Conservation (phyloP, 2,797 vertebrate species). For the Pelodytes ibericus region DNA sequence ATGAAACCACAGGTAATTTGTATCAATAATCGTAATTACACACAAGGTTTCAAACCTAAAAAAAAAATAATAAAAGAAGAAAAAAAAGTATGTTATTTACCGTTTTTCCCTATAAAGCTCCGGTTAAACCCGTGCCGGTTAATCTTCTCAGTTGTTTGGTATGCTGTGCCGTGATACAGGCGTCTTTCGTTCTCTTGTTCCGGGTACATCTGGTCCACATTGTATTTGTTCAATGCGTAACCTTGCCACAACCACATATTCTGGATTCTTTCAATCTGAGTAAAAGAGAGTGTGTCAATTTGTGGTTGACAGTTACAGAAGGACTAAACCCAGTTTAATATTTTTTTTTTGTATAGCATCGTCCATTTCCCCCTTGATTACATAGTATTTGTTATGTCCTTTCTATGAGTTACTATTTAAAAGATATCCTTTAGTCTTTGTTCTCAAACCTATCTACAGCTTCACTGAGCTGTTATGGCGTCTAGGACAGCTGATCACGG, state of each 20-base stretch:
- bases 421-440: no score
- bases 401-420: no score
- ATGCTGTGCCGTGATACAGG: slow-evolving; percentile 35
- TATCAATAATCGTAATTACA: neutral
- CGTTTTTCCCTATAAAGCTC: neutral
- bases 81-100: neutral
- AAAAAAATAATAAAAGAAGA: neutral
- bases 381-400: no score
- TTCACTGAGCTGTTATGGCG: no score
- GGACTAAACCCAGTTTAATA: no score
- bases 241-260: slow-evolving; percentile 7
- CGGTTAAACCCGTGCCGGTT: neutral
- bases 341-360: no score
- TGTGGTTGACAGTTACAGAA: no score
- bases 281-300: neutral
- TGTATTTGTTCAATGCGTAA: slow-evolving; percentile 18
- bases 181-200: neutral
- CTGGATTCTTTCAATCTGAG: slow-evolving; percentile 36
- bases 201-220: neutral
- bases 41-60: neutral
- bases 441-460: no score
- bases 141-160: neutral
- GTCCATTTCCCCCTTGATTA: no score
- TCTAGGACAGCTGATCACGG: no score
- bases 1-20: no score